Conservation (phyloP, 2,888 invertebrate species). For the Opisthograptis luteolata region DNA sequence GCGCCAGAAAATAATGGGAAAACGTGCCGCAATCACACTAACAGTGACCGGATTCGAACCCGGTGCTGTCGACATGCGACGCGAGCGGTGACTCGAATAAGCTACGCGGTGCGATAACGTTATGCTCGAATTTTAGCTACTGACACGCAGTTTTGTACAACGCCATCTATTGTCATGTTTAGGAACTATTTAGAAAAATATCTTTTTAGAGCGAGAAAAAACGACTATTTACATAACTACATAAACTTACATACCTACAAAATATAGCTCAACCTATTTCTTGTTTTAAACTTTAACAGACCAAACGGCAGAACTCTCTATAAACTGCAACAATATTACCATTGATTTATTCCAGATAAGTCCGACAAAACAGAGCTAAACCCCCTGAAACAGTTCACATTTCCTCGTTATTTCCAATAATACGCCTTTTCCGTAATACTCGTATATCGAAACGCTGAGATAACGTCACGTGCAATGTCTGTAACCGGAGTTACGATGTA, state of each 20-base stretch:
- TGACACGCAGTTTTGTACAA: slow-evolving; percentile 16
- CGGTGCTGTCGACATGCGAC: slow-evolving; percentile 1
- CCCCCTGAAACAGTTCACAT: slow-evolving; percentile 30
- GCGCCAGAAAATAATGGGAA: slow-evolving; percentile 61
- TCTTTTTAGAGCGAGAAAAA: neutral
- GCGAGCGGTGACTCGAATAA: neutral
- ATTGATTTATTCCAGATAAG: slow-evolving; percentile 16
- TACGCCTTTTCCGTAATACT: slow-evolving; percentile 38
- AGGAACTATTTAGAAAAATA: slow-evolving; percentile 24
- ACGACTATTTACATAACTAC: no score
- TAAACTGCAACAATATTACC: slow-evolving; percentile 2
- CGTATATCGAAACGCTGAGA: slow-evolving; percentile 33
- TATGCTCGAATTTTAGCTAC: slow-evolving; percentile 21
- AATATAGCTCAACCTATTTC: no score
- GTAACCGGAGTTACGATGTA: slow-evolving; percentile 20
- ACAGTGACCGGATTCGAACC: slow-evolving; percentile 43
- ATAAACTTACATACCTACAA: no score
- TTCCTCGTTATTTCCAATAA: slow-evolving; percentile 39
- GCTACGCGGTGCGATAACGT: neutral
- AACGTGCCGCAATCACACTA: neutral
- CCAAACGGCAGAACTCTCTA: neutral
- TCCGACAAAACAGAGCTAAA: slow-evolving; percentile 29
- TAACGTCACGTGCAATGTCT: slow-evolving; percentile 37
- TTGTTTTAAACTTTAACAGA: no score
- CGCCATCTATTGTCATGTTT: slow-evolving; percentile 56